Evolutionary conservation across 2,888 invertebrate species (phyloP).

Genomic region (Amphipoea oculea): DNA sequence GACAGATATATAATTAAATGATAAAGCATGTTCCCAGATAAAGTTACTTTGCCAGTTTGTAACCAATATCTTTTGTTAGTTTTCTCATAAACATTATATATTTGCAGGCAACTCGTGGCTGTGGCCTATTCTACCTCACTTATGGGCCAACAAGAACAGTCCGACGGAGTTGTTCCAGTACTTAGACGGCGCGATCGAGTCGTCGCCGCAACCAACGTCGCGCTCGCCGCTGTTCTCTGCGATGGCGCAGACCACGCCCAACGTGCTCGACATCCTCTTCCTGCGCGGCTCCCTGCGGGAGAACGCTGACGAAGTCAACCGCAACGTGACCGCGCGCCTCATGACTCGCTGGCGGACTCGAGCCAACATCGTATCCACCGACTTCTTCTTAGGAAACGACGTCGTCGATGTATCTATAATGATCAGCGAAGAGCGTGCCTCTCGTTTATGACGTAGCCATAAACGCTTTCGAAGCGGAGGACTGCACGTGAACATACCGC

Average conservation of each 20-base stretch:
- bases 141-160: slow-evolving; percentile 91
- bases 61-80: neutral
- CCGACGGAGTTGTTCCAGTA: slow-evolving; percentile 81
- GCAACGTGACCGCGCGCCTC: slow-evolving; percentile 93
- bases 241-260: slow-evolving; percentile 94
- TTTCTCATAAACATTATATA: neutral
- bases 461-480: slow-evolving; percentile 79
- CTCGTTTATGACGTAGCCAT: slow-evolving; percentile 84
- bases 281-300: slow-evolving; percentile 91
- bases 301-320: slow-evolving; percentile 92
- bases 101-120: slow-evolving; percentile 91
- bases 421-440: slow-evolving; percentile 84
- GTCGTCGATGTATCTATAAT: slow-evolving; percentile 92
- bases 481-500: slow-evolving; percentile 71
- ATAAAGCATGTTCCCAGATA: neutral
- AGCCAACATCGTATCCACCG: slow-evolving; percentile 93
- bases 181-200: slow-evolving; percentile 83
- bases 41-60: neutral
- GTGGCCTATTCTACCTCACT: slow-evolving; percentile 92
- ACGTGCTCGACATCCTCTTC: slow-evolving; percentile 91
- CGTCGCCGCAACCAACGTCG: slow-evolving; percentile 82
- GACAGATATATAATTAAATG: slow-evolving; percentile 18
- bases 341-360: slow-evolving; percentile 92
- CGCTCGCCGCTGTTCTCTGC: slow-evolving; percentile 91
- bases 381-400: slow-evolving; percentile 93